phyloP scores from a whole-genome alignment of 2,797 vertebrate genomes.

The Onychomys torridus region DNA sequence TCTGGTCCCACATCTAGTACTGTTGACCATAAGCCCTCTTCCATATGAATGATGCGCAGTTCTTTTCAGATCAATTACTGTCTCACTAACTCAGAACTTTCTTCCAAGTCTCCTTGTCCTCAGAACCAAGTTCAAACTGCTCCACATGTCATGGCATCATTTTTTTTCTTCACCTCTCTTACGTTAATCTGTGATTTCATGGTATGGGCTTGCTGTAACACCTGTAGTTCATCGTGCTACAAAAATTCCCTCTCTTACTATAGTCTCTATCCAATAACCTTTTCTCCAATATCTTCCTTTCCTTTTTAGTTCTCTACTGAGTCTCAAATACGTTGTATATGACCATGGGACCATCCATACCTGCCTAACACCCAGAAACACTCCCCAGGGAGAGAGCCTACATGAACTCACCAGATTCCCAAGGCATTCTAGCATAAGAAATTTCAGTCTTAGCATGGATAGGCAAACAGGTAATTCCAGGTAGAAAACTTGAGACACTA shows the following conservation, averaged over 20 bases:
- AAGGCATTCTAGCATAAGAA: not conserved
- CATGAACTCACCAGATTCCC: not conserved
- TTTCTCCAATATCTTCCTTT: conserved; percentile 11
- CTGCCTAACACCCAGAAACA: not conserved
- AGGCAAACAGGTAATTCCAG: not conserved
- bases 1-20: not conserved
- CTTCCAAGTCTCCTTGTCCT: not conserved
- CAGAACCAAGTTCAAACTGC: not conserved
- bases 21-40: not conserved
- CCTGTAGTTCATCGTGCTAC: too few relatives aligned
- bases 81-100: not conserved
- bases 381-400: not conserved
- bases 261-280: not conserved
- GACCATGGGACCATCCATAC: not conserved
- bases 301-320: not conserved
- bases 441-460: not conserved
- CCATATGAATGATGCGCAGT: not conserved
- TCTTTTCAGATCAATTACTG: not conserved
- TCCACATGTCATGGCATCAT: not conserved
- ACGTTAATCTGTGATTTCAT: not conserved
- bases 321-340: not conserved
- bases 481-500: not conserved
- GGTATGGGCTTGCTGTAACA: not conserved
- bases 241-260: not conserved
- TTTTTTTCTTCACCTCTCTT: not conserved